Base-by-base conservation (phyloP, 1,140 invertebrate genomes). In the Trypoxylus dichotomus region DNA sequence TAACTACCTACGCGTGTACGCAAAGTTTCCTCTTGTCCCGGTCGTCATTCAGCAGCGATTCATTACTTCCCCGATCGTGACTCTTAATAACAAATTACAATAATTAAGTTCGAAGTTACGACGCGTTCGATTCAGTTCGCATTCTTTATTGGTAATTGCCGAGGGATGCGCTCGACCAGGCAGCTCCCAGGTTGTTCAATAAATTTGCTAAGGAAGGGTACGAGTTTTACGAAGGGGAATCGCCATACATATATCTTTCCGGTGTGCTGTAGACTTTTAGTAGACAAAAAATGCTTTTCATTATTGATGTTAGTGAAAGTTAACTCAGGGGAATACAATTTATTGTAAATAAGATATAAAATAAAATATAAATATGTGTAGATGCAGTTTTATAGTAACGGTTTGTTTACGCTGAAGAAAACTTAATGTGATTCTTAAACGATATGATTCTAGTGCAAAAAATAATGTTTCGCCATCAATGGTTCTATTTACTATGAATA, bases 51-150 rank as follows among this genome's bases (percentile, higher is more conserved):
- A 54, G 47, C 19, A 54, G 47, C 19, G 13, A 54, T 54, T 54
- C 47, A 54, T 54, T 54, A n/a, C 47, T 54, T 54, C 47, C 47
- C 19, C 47, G 19, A 19, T 54, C 47, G 47, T 54, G 47, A 54
- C 47, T 54, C 47, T 54, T 54, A 54, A 54, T 54, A 54, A 54
- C 47, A n/a, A 54, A 54, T 54, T 54, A 54, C 47, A 54, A 54
- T 54, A 54, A 54, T 54, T 54, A 54, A 54, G 13, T 15, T 54
- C 19, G 47, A 54, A 54, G 47, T 54, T 54, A 54, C 47, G 47
- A 54, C 47, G 15, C 15, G 47, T 54, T 54, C 47, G 19, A 54
- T 54, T 54, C 47, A 54, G 19, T 19, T 15, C 6, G 19, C 47
- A 54, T 54, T 54, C 47, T 54, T 54, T 19, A 54, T 54, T 15